A percentile compares a stretch with the other conserved stretches of the same genome.
Evolutionary conservation across 2,888 invertebrate genomes (phyloP).

Genomic region (Metacarcinus magister): DNA sequence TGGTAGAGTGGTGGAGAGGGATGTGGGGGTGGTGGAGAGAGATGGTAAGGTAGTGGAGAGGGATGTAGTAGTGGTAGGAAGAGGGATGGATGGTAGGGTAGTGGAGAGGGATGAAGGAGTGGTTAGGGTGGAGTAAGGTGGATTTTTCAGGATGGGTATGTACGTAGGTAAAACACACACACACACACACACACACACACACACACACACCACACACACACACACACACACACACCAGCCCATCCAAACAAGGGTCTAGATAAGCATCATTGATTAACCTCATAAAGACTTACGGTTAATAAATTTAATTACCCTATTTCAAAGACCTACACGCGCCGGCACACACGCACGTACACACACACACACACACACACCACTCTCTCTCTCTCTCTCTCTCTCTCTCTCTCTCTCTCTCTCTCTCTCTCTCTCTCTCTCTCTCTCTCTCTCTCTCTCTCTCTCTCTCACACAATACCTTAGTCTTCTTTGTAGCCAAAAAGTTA

Average conservation of each 20-base stretch:
- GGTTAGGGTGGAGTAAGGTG: background rate
- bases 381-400: no score
- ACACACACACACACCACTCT: no score
- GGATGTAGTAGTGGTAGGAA: background rate
- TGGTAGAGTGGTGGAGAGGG: background rate
- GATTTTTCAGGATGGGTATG: background rate
- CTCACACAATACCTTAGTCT: background rate
- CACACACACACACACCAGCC: background rate
- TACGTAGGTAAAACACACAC: background rate
- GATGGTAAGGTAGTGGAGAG: background rate
- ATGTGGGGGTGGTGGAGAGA: no score
- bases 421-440: constrained; percentile 9
- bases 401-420: no score
- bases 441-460: constrained; percentile 1
- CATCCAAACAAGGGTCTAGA: background rate
- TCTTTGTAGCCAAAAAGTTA: background rate
- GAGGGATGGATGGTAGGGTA: background rate
- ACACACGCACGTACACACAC: background rate
- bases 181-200: constrained; percentile 2
- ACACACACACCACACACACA: background rate
- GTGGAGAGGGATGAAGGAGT: background rate
- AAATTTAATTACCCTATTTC: background rate
- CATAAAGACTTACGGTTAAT: background rate
- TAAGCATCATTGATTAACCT: background rate
- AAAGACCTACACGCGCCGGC: background rate